Percentiles rank a stretch among this genome's conserved stretches.
These are phyloP conservation scores for Allophyes oxyacanthae DNA, from an alignment of 2,888 invertebrate genomes.

Conservation along the genomic window DNA sequence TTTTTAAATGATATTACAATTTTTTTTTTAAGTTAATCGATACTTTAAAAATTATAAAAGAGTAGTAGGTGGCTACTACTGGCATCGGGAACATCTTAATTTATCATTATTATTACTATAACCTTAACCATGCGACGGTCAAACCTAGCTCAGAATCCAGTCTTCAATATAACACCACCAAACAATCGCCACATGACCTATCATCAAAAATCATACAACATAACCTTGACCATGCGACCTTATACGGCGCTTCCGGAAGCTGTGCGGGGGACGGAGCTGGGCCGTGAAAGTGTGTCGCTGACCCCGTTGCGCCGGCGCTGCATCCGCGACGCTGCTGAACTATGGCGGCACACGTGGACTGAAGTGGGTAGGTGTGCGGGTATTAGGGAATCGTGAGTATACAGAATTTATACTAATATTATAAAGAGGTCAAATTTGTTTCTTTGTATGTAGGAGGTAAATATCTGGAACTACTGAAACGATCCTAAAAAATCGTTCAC, in stretches of 20 bases:
- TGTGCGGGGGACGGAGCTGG: constrained; percentile 54
- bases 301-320: constrained; percentile 69
- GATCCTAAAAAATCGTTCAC: no score
- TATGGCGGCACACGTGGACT: constrained; percentile 44
- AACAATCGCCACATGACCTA: constrained; percentile 18
- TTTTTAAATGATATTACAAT: no score
- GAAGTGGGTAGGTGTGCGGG: constrained; percentile 7
- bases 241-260: constrained; percentile 68
- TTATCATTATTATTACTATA: no score
- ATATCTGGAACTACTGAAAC: no score
- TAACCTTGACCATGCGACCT: constrained; percentile 79
- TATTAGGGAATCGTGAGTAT: background rate
- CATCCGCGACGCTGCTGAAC: constrained; percentile 73
- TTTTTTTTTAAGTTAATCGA: no score
- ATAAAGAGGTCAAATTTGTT: no score
- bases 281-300: constrained; percentile 79
- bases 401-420: constrained; percentile 3
- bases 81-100: no score
- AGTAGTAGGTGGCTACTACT: no score
- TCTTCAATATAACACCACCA: constrained; percentile 1
- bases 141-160: background rate
- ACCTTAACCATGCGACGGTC: background rate
- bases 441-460: no score
- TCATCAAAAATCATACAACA: constrained; percentile 46
- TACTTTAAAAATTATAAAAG: no score